Evolutionary conservation across 2,797 vertebrate genomes (phyloP).

Genomic region (Sarcophilus harrisii): DNA sequence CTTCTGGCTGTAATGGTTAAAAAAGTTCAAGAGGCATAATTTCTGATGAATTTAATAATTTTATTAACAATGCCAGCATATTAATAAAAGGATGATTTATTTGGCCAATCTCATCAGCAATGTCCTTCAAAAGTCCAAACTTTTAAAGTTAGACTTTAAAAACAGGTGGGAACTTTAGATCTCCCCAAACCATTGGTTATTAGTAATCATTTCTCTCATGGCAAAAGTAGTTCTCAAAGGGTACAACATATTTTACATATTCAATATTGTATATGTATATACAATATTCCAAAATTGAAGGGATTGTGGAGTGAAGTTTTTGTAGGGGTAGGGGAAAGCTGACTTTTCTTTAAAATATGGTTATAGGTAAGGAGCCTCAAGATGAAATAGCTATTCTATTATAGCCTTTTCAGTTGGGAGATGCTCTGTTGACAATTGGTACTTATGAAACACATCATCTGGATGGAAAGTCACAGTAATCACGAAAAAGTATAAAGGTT

Average conservation of each 20-base stretch:
- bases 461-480: background rate
- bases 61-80: too few relatives aligned
- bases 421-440: background rate
- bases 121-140: background rate
- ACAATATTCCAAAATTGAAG: background rate
- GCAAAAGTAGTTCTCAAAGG: background rate
- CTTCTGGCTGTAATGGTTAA: too few relatives aligned
- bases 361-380: background rate
- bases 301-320: background rate
- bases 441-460: background rate
- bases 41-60: too few relatives aligned
- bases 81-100: too few relatives aligned
- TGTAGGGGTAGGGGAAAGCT: background rate
- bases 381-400: background rate
- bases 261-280: background rate
- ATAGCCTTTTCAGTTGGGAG: background rate
- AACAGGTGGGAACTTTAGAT: background rate
- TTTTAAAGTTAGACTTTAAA: background rate
- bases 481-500: background rate
- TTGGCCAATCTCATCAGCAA: background rate
- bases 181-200: background rate
- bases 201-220: background rate
- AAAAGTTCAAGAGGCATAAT: too few relatives aligned
- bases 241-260: background rate
- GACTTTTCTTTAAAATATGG: background rate